Percentiles rank a stretch among this genome's conserved stretches.
Conservation (phyloP, 2,888 invertebrate species). For the Calliscelio sp. region DNA sequence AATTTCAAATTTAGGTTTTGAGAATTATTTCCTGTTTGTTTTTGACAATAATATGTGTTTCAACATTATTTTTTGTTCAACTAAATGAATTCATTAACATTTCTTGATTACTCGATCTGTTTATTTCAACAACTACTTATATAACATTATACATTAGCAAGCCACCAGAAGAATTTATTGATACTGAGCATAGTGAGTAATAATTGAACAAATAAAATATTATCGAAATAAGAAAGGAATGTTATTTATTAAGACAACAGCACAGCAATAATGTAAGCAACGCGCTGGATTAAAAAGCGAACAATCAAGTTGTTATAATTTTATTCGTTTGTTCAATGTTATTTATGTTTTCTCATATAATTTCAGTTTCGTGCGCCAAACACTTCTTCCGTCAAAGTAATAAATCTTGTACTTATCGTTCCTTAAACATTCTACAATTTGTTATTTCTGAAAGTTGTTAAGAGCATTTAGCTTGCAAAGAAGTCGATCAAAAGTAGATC, state of each 20-base stretch:
- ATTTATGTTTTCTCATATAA: slow-evolving; percentile 11
- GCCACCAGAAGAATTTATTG: slow-evolving; percentile 5
- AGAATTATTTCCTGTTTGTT: neutral
- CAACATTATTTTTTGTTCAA: too few species aligned
- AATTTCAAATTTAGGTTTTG: too few species aligned
- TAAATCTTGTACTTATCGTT: slow-evolving; percentile 20
- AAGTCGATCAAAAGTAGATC: neutral
- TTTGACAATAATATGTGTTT: too few species aligned
- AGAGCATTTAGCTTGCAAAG: too few species aligned
- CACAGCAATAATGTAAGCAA: neutral
- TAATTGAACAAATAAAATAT: slow-evolving; percentile 16
- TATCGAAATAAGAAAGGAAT: slow-evolving; percentile 27
- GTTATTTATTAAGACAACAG: slow-evolving; percentile 24
- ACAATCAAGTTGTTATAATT: slow-evolving; percentile 14
- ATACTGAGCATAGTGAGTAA: neutral
- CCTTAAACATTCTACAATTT: slow-evolving; percentile 14
- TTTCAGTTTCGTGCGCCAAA: neutral
- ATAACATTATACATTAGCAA: neutral
- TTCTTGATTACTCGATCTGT: too few species aligned
- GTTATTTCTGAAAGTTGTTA: too few species aligned
- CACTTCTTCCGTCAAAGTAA: slow-evolving; percentile 1
- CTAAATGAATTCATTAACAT: neutral
- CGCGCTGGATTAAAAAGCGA: neutral
- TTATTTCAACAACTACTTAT: too few species aligned
- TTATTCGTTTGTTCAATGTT: slow-evolving; percentile 24